Evolutionary conservation across 1,140 invertebrate genomes (phyloP).

Genomic region (Nasonia vitripennis): DNA sequence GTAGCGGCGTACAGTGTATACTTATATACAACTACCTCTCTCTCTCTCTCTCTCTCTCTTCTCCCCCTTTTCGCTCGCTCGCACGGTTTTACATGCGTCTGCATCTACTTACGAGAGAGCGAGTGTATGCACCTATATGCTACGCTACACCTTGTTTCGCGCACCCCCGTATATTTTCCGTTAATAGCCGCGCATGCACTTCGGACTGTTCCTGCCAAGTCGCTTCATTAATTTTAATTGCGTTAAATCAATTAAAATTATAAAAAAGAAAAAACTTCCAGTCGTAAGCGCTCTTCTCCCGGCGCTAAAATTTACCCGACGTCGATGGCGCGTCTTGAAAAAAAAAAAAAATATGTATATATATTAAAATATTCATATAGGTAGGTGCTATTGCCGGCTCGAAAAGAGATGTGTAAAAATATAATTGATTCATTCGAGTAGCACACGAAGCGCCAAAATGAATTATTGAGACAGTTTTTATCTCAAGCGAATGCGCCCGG

Average conservation of each 20-base stretch:
- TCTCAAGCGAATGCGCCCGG: no score
- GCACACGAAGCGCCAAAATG: no score
- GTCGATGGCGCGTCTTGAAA: neutral
- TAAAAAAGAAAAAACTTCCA: no score
- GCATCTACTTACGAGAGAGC: neutral
- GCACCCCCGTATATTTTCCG: slow-evolving; percentile 10
- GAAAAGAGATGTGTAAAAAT: no score
- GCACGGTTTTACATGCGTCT: neutral
- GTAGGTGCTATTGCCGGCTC: no score
- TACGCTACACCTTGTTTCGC: neutral
- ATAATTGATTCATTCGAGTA: no score
- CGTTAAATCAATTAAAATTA: slow-evolving; percentile 50
- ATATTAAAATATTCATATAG: no score
- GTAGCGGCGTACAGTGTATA: neutral
- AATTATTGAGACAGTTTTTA: no score
- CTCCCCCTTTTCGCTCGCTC: neutral
- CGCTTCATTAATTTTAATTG: slow-evolving; percentile 54
- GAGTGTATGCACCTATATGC: neutral
- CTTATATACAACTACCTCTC: neutral
- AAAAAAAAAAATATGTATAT: neutral
- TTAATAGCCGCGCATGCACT: slow-evolving; percentile 12
- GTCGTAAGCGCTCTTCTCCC: no score
- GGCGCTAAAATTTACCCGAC: no score
- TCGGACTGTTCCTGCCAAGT: slow-evolving; percentile 17
- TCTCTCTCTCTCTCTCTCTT: neutral